Evolutionary conservation across 2,888 invertebrate species (phyloP).

Genomic region (Drosophila subquinaria): DNA sequence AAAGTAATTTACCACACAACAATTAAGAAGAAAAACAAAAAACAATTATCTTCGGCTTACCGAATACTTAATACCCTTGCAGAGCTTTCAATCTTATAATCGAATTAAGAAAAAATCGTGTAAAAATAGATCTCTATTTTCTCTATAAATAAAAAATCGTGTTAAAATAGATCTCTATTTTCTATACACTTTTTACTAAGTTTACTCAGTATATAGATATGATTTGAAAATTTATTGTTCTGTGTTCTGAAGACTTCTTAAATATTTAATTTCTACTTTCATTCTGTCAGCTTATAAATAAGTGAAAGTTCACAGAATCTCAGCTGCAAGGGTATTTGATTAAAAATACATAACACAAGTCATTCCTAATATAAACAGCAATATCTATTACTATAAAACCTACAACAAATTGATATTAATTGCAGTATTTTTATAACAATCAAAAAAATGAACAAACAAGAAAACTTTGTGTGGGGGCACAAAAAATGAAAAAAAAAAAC

Average conservation of each 20-base stretch:
- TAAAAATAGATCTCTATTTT: background rate
- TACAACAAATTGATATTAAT: conserved; percentile 43
- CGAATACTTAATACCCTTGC: conserved; percentile 38
- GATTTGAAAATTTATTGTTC: too few relatives aligned
- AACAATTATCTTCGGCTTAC: conserved; percentile 31
- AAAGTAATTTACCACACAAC: conserved; percentile 39
- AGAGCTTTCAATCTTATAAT: conserved; percentile 2
- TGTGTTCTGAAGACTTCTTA: too few relatives aligned
- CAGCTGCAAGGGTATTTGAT: conserved; percentile 22
- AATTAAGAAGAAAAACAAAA: conserved; percentile 4
- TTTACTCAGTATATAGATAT: too few relatives aligned
- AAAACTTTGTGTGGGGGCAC: conserved; percentile 51
- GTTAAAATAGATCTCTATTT: background rate
- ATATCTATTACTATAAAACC: conserved; percentile 47
- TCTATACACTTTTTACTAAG: background rate
- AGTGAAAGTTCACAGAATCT: background rate
- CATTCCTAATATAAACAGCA: conserved; percentile 55
- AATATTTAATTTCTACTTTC: too few relatives aligned
- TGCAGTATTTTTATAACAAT: conserved; percentile 65
- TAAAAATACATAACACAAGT: conserved; percentile 8
- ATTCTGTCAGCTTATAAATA: too few relatives aligned
- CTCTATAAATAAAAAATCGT: background rate
- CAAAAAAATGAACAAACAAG: conserved; percentile 1
- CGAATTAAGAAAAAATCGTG: background rate
- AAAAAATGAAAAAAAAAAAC: conserved; percentile 14